A percentile compares a stretch with the other conserved stretches of the same genome.
These are phyloP conservation scores for Chromobotia macracanthus DNA, from an alignment of 2,797 vertebrate genomes.

Conservation along the genomic window DNA sequence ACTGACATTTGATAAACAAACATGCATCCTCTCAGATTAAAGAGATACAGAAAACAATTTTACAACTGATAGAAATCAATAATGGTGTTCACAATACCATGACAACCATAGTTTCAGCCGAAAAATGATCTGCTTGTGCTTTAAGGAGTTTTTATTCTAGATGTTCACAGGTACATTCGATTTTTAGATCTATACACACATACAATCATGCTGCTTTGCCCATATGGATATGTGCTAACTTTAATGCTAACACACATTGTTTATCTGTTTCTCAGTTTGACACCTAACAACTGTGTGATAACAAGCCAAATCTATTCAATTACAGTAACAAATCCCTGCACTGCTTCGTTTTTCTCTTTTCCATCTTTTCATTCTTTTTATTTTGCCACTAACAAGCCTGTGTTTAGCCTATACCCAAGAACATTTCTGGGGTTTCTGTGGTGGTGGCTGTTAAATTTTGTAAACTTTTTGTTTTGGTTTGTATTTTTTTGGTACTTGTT, in stretches of 20 bases:
- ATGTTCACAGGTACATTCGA: background rate
- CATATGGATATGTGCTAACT: slow-evolving; percentile 1
- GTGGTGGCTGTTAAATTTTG: slow-evolving; percentile 14
- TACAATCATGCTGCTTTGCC: background rate
- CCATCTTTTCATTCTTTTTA: slow-evolving; percentile 48
- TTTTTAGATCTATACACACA: background rate
- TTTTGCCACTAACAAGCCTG: slow-evolving; percentile 53
- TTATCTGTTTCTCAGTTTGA: slow-evolving; percentile 38
- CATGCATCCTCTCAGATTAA: background rate
- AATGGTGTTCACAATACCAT: background rate
- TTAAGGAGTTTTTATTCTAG: slow-evolving; percentile 3
- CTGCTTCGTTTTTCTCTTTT: slow-evolving; percentile 26
- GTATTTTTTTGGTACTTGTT: slow-evolving; percentile 2
- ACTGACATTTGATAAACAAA: background rate
- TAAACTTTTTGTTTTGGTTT: slow-evolving; percentile 15
- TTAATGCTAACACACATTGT: slow-evolving; percentile 24
- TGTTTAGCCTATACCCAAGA: slow-evolving; percentile 42
- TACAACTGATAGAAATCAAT: background rate
- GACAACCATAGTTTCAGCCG: background rate
- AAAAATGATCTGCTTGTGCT: background rate
- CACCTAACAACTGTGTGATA: slow-evolving; percentile 40
- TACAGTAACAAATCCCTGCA: slow-evolving; percentile 27
- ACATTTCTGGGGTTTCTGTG: slow-evolving; percentile 34
- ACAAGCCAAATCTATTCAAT: slow-evolving; percentile 44
- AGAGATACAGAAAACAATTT: background rate